Evolutionary conservation across 2,888 invertebrate genomes (phyloP).

Genomic region (Scotopteryx bipunctaria): DNA sequence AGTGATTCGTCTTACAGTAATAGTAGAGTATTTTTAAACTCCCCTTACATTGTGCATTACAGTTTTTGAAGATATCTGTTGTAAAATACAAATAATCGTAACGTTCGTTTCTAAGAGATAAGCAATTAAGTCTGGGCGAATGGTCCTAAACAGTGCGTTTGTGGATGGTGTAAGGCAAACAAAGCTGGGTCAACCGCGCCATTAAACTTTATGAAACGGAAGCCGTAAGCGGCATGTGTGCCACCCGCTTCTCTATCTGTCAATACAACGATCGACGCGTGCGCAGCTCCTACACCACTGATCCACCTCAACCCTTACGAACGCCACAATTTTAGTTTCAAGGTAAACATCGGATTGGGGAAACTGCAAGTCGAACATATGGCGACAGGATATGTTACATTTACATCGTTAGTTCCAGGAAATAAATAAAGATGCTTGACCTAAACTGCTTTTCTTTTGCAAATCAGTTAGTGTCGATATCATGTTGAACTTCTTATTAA

Average conservation of each 20-base stretch:
- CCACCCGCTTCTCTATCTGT: constrained; percentile 70
- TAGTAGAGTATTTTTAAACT: constrained; percentile 27
- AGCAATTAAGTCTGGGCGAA: constrained; percentile 74
- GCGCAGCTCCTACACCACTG: constrained; percentile 44
- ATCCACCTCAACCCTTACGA: constrained; percentile 27
- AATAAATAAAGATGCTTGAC: background rate
- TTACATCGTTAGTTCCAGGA: constrained; percentile 5
- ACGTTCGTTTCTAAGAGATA: constrained; percentile 41
- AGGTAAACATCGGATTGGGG: constrained; percentile 23
- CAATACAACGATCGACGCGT: constrained; percentile 68
- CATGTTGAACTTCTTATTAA: too few species aligned
- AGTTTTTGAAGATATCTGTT: constrained; percentile 21
- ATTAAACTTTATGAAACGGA: constrained; percentile 82
- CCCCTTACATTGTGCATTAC: constrained; percentile 13
- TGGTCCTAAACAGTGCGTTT: constrained; percentile 60
- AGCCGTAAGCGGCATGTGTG: constrained; percentile 75
- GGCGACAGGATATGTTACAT: constrained; percentile 20
- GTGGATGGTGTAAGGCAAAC: constrained; percentile 74
- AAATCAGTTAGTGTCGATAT: too few species aligned
- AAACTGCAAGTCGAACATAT: constrained; percentile 24
- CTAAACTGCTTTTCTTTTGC: background rate
- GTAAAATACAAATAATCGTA: constrained; percentile 27
- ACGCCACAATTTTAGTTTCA: constrained; percentile 32
- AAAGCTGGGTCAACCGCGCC: constrained; percentile 81
- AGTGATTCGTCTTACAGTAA: constrained; percentile 36